Conservation (phyloP, 2,113 vertebrate genomes). For the Panurus biarmicus region DNA sequence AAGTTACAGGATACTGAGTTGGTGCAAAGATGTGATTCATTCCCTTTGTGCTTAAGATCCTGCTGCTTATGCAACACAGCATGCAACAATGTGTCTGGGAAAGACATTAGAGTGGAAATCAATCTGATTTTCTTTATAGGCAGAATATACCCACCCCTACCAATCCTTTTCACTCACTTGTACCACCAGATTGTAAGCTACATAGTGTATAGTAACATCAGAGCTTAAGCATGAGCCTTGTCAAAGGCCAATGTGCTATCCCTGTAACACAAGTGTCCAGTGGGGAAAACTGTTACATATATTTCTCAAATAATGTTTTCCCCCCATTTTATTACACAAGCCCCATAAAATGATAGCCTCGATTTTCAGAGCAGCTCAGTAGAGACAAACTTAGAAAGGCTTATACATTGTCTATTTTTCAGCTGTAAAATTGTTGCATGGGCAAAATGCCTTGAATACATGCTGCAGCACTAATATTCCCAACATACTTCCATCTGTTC, state of each 20-base stretch:
- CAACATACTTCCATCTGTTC: neutral
- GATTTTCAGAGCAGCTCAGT: neutral
- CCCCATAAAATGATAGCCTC: neutral
- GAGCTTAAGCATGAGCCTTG: neutral
- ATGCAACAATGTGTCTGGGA: neutral
- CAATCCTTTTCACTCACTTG: neutral
- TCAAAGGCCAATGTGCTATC: neutral
- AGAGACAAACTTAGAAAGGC: neutral
- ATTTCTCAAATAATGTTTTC: neutral
- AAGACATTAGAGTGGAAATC: neutral
- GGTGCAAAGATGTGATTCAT: neutral
- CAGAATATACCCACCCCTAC: neutral
- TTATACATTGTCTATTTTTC: neutral
- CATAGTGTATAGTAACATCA: neutral
- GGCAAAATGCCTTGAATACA: neutral
- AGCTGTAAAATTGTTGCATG: neutral
- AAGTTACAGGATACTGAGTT: neutral
- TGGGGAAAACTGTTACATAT: neutral
- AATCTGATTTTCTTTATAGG: neutral
- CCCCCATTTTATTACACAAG: neutral
- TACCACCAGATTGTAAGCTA: neutral
- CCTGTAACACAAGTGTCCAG: neutral
- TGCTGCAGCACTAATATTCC: neutral
- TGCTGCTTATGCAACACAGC: neutral
- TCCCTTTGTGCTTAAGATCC: neutral